Percentiles rank a stretch among this genome's conserved stretches.
phyloP scores from a whole-genome alignment of 1,140 invertebrate species.

The Kradibia gibbosae region DNA sequence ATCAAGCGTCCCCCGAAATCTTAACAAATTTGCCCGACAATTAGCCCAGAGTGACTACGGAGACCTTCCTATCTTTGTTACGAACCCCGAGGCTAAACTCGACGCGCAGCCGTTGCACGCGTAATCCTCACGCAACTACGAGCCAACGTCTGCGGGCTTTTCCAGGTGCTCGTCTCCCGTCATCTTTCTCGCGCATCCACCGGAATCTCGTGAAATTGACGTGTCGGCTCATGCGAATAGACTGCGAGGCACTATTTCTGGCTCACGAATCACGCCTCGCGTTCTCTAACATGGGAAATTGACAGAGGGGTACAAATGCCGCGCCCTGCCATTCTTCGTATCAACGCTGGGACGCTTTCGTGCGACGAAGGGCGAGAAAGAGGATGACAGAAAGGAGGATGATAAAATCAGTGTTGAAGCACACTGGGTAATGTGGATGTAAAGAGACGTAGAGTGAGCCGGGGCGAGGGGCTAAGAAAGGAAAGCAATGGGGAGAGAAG shows the following conservation, averaged over 20 bases:
- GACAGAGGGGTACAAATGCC: slow-evolving; percentile 4
- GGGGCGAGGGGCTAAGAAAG: neutral
- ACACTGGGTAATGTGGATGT: slow-evolving; percentile 4
- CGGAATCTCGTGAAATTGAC: slow-evolving; percentile 22
- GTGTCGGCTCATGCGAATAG: slow-evolving; percentile 5
- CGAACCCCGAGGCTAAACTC: slow-evolving; percentile 15
- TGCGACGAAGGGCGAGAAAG: neutral
- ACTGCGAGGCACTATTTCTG: neutral
- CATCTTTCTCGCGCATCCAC: slow-evolving; percentile 1
- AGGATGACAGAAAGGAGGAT: slow-evolving; percentile 22
- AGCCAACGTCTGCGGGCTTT: slow-evolving; percentile 9
- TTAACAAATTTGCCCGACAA: slow-evolving; percentile 43
- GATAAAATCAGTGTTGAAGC: slow-evolving; percentile 39
- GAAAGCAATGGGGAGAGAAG: neutral
- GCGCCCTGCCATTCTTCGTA: neutral
- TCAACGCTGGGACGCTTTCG: neutral
- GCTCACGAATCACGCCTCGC: slow-evolving; percentile 18
- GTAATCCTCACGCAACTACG: neutral
- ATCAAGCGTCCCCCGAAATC: slow-evolving; percentile 40
- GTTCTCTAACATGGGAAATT: slow-evolving; percentile 22
- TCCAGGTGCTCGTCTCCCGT: neutral
- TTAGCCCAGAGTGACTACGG: neutral
- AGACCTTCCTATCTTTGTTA: neutral
- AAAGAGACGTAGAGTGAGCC: neutral
- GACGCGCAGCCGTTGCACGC: neutral